phyloP scores from a whole-genome alignment of 2,888 invertebrate genomes.

The Parasteatoda lunata region DNA sequence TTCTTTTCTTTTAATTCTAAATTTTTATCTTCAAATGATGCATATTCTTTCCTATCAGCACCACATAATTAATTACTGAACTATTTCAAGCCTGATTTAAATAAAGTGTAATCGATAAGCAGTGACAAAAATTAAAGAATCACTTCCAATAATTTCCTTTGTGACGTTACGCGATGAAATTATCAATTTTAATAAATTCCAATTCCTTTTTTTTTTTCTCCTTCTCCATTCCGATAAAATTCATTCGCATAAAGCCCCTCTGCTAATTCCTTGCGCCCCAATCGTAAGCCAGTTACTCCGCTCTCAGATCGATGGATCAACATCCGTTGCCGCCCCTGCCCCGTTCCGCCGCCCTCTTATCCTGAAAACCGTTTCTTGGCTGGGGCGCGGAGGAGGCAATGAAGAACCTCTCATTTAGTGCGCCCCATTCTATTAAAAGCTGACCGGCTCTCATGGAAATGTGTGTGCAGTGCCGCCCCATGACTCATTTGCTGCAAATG shows the following conservation, averaged over 20 bases:
- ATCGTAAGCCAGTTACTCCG: not conserved
- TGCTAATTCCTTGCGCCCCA: not conserved
- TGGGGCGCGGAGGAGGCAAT: not conserved
- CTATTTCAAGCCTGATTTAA: too few relatives aligned
- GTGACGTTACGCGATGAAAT: too few relatives aligned
- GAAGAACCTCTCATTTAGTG: constrained; percentile 3
- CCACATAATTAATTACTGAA: too few relatives aligned
- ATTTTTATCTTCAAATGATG: too few relatives aligned
- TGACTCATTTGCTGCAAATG: constrained; percentile 59
- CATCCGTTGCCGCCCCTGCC: not conserved
- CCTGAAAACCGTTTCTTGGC: constrained; percentile 1
- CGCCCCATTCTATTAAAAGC: constrained; percentile 43
- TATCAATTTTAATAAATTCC: too few relatives aligned
- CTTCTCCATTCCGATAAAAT: not conserved
- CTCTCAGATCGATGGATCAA: not conserved
- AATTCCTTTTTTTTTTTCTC: not conserved
- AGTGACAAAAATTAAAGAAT: too few relatives aligned
- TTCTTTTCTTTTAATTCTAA: too few relatives aligned
- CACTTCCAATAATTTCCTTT: too few relatives aligned
- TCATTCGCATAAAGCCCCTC: not conserved
- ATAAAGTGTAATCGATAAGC: too few relatives aligned
- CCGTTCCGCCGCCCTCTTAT: not conserved
- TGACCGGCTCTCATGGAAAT: not conserved
- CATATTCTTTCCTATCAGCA: too few relatives aligned
- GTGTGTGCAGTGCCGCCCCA: not conserved